A percentile compares a stretch with the other conserved stretches of the same genome.
Conservation (phyloP, 2,797 vertebrate genomes). For the Neosilurus hyrtlii region DNA sequence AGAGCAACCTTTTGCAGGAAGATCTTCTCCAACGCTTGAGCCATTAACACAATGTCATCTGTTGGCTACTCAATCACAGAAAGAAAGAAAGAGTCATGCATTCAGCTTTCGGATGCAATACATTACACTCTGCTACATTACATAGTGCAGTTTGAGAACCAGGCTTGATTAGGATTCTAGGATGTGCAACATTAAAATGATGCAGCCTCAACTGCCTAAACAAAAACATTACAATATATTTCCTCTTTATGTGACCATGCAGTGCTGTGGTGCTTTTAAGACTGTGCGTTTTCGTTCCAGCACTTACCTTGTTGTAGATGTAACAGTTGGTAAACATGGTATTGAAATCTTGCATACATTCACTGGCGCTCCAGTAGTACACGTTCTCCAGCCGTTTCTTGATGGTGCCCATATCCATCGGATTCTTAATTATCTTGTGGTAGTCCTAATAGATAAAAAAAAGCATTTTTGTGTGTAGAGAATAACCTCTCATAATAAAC, state of each 20-base stretch:
- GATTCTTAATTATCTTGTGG: constrained; percentile 91
- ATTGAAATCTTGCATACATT: constrained; percentile 98
- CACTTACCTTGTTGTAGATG: constrained; percentile 94
- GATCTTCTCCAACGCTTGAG: constrained; percentile 93
- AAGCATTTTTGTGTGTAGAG: no score
- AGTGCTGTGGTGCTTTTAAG: no score
- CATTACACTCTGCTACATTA: no score
- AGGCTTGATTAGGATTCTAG: no score
- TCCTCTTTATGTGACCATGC: no score
- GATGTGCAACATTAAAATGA: no score
- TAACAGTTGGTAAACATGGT: constrained; percentile 99
- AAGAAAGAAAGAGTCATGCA: neutral
- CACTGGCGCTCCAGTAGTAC: constrained; percentile 92
- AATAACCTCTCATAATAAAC: no score
- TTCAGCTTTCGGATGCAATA: neutral
- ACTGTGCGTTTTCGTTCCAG: neutral
- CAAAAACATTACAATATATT: no score
- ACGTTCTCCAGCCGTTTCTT: constrained; percentile 92
- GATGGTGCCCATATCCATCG: constrained; percentile 98
- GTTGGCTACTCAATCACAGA: constrained; percentile 77
- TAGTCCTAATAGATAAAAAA: constrained; percentile 79
- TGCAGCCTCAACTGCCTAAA: no score
- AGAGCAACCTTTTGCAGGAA: constrained; percentile 91
- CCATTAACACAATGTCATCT: constrained; percentile 98
- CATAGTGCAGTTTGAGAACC: no score